A percentile compares a stretch with the other conserved stretches of the same genome.
These are phyloP conservation scores for Sarcophaga peregrina DNA, from an alignment of 1,140 invertebrate genomes.

Conservation along the genomic window DNA sequence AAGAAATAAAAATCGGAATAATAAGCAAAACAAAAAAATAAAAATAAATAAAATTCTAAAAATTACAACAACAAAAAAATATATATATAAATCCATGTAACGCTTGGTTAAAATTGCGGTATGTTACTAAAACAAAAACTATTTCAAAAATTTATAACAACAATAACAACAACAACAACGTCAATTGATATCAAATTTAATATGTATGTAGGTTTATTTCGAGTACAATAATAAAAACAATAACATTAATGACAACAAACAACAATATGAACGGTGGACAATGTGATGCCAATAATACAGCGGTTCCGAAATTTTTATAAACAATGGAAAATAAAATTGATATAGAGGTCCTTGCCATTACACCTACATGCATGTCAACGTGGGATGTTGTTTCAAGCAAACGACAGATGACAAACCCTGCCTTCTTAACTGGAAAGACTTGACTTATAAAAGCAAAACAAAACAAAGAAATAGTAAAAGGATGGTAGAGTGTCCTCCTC, in stretches of 20 bases:
- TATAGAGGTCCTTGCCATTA: no score
- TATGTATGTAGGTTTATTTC: neutral
- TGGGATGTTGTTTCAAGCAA: no score
- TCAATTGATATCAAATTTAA: slow-evolving; percentile 26
- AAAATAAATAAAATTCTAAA: neutral
- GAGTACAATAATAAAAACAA: slow-evolving; percentile 19
- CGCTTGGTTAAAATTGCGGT: slow-evolving; percentile 27
- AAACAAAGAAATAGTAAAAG: no score
- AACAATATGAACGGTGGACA: neutral
- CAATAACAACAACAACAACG: slow-evolving; percentile 39
- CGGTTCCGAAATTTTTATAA: no score
- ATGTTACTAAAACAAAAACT: slow-evolving; percentile 35
- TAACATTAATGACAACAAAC: slow-evolving; percentile 30
- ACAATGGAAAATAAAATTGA: no score
- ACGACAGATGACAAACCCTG: no score
- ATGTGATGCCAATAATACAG: slow-evolving; percentile 2
- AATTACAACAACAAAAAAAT: neutral
- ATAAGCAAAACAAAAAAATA: neutral
- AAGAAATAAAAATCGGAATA: neutral
- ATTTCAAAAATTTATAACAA: slow-evolving; percentile 40
- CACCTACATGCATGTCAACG: no score
- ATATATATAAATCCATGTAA: slow-evolving; percentile 23
- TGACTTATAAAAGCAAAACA: no score
- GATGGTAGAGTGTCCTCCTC: no score
- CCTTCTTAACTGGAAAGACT: no score